Evolutionary conservation across 2,113 vertebrate species (phyloP).

Genomic region (Phoenicopterus ruber): DNA sequence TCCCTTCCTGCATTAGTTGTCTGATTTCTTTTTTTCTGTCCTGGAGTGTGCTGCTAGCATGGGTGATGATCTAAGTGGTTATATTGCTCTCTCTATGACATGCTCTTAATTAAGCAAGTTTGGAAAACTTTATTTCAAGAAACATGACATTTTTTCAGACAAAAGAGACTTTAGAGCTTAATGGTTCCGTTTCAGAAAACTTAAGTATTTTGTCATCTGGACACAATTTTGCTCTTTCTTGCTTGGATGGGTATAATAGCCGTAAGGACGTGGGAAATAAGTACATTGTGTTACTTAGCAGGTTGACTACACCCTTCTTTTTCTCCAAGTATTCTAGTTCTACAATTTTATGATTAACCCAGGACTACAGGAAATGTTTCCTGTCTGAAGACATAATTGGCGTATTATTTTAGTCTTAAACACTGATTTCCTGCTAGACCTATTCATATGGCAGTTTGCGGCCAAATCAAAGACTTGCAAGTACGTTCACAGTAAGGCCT

Average conservation of each 20-base stretch:
- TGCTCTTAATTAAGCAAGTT: not conserved
- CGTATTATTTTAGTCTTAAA: slow-evolving; percentile 58
- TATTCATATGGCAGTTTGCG: slow-evolving; percentile 21
- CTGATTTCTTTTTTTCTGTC: not conserved
- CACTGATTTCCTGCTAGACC: slow-evolving; percentile 42
- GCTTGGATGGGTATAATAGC: not conserved
- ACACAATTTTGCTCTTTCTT: not conserved
- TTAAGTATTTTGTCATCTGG: not conserved
- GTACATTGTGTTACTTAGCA: not conserved
- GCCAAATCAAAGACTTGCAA: not conserved
- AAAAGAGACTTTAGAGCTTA: not conserved
- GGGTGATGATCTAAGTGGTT: not conserved
- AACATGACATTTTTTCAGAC: not conserved
- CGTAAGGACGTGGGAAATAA: not conserved
- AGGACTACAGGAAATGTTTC: slow-evolving; percentile 50
- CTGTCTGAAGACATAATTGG: slow-evolving; percentile 51
- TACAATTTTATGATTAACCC: slow-evolving; percentile 47
- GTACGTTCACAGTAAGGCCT: not conserved
- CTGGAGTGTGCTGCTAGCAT: not conserved
- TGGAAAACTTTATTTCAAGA: not conserved
- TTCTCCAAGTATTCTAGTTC: not conserved
- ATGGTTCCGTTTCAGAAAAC: not conserved
- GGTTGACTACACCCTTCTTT: slow-evolving; percentile 22
- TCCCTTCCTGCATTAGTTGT: not conserved
- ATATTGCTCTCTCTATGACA: not conserved